phyloP scores from a whole-genome alignment of 2,113 vertebrate species.

The Carlito syrichta region DNA sequence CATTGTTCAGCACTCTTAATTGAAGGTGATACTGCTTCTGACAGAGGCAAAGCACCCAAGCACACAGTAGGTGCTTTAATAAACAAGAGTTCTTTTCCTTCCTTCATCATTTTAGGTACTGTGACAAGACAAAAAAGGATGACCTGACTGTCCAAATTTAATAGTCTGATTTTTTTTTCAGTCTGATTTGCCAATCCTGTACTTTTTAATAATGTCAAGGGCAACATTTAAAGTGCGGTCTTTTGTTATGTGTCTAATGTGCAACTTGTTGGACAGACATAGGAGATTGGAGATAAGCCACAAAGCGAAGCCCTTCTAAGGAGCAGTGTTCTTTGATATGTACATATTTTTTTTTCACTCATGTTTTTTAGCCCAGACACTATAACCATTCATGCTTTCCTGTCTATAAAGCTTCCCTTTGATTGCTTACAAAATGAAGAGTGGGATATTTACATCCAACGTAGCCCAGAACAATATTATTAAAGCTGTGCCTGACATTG shows the following conservation, averaged over 20 bases:
- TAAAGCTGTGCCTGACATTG: conserved; percentile 74
- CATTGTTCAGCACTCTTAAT: background rate
- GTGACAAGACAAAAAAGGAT: background rate
- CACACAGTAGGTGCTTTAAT: background rate
- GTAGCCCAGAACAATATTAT: conserved; percentile 69
- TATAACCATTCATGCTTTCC: conserved; percentile 68
- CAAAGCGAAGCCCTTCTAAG: background rate
- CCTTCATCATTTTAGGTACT: background rate
- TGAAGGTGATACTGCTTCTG: background rate
- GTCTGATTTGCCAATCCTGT: conserved; percentile 28
- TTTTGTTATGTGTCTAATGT: background rate
- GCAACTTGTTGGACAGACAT: background rate
- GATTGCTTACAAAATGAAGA: conserved; percentile 79
- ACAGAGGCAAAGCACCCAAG: background rate
- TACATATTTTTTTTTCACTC: conserved; percentile 65
- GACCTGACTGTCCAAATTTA: background rate
- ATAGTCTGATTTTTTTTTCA: background rate
- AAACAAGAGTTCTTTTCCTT: background rate
- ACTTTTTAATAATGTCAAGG: conserved; percentile 66
- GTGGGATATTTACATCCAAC: conserved; percentile 79
- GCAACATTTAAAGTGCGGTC: background rate
- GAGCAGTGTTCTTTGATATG: conserved; percentile 20
- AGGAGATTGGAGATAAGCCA: conserved; percentile 53
- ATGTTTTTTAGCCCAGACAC: conserved; percentile 67
- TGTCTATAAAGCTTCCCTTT: conserved; percentile 69